A percentile compares a stretch with the other conserved stretches of the same genome.
These are phyloP conservation scores for Pristis pectinata DNA, from an alignment of 2,797 vertebrate genomes.

Conservation along the genomic window DNA sequence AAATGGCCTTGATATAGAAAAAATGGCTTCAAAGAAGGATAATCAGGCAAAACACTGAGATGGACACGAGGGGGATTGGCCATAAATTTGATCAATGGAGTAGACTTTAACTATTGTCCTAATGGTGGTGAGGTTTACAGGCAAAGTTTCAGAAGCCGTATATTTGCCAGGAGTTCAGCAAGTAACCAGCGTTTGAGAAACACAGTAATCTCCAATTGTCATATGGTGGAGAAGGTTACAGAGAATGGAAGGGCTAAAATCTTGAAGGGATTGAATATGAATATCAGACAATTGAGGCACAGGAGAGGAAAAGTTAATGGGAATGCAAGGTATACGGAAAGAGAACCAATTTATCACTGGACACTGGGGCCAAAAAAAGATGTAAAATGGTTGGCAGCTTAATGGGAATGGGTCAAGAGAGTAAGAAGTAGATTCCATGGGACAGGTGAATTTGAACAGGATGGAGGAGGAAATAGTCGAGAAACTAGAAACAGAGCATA, in stretches of 20 bases:
- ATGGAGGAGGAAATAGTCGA: not conserved
- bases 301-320: not conserved
- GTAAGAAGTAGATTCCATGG: not conserved
- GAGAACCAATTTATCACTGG: not conserved
- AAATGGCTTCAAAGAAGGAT: not conserved
- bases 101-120: not conserved
- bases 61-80: not conserved
- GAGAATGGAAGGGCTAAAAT: not conserved
- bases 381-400: not conserved
- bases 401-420: not conserved
- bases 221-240: not conserved
- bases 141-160: not conserved
- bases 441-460: not conserved
- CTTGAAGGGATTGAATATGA: not conserved
- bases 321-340: not conserved
- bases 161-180: not conserved
- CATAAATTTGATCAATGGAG: not conserved
- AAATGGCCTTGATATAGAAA: not conserved
- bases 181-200: not conserved
- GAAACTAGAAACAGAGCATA: not conserved
- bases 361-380: not conserved
- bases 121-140: not conserved
- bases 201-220: not conserved
- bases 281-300: not conserved
- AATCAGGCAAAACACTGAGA: not conserved